A percentile compares a stretch with the other conserved stretches of the same genome.
Conservation (phyloP, 2,113 vertebrate genomes). For the Lota lota region DNA sequence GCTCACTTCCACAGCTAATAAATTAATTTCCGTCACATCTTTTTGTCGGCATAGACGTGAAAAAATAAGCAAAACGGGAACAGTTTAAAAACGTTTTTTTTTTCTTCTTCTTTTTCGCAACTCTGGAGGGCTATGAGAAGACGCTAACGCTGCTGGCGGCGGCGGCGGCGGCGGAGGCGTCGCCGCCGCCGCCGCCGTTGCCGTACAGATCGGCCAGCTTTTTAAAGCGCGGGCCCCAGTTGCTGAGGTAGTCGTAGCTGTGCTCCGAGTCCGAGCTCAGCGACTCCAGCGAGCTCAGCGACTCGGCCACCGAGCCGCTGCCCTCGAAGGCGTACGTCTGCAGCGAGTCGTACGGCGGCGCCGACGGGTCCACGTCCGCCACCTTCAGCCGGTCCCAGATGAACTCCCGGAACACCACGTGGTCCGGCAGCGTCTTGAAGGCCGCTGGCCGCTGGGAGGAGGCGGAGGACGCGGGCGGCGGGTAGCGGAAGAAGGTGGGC, state of each 20-base stretch:
- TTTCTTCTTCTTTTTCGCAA: slow-evolving; percentile 49
- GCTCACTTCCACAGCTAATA: slow-evolving; percentile 48
- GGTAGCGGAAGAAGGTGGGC: slow-evolving; percentile 82
- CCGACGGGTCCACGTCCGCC: slow-evolving; percentile 86
- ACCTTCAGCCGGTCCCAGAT: slow-evolving; percentile 96
- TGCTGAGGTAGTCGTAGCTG: slow-evolving; percentile 95
- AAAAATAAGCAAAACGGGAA: too few relatives aligned
- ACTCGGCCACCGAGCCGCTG: slow-evolving; percentile 88
- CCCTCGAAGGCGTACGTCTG: slow-evolving; percentile 96
- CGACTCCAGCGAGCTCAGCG: slow-evolving; percentile 92
- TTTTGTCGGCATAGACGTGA: too few relatives aligned
- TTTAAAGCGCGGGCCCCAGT: slow-evolving; percentile 95
- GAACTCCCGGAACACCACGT: slow-evolving; percentile 93
- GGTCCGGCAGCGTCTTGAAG: slow-evolving; percentile 88
- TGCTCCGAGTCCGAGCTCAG: slow-evolving; percentile 95
- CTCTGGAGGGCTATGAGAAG: slow-evolving; percentile 84
- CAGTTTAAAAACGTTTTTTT: too few relatives aligned
- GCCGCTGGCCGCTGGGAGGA: slow-evolving; percentile 69
- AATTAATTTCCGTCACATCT: slow-evolving; percentile 47
- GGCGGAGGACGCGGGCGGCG: slow-evolving; percentile 57
- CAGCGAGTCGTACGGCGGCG: slow-evolving; percentile 91
- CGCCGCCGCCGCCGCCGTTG: slow-evolving; percentile 73
- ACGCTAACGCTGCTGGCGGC: slow-evolving; percentile 70
- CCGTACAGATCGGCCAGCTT: slow-evolving; percentile 96
- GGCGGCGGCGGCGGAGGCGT: slow-evolving; percentile 55